Base-by-base conservation (phyloP, 2,797 vertebrate species). In the Uromys caudimaculatus region DNA sequence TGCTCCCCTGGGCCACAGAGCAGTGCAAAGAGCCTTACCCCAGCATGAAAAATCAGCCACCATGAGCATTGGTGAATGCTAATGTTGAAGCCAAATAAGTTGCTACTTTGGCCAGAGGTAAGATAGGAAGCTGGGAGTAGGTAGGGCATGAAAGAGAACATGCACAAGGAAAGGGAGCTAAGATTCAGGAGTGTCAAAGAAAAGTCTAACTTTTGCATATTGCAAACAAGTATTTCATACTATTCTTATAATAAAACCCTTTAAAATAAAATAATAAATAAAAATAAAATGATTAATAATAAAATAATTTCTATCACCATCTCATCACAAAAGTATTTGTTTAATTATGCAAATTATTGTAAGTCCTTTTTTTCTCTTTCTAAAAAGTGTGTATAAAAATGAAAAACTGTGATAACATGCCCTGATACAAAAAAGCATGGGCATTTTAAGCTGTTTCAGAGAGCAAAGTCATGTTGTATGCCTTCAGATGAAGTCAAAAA, bases 381-480 rank as follows among this genome's bases (percentile, higher is more conserved):
- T 52, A 78, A 73, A 95, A 90, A 67, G 44, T 41, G 35, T 82
- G 13, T 84, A 21, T 64, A 69, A 96, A 95, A 75, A 52, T 41
- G 44, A 88, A 88, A 92, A 92, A 77, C 14, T 93, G 44, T 16
- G 73, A 56, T 21, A 5, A 5, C 54, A 90, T 4, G 9, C 78
- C 13, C 21, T 79, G 24, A 47, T 92, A 58, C 52, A 67, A 71
- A 89, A 89, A 77, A 90, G 1, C 75, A 86, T 23, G 16, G 11
- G 13, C 54, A 38, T 90, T 91, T 69, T 44, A 50, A 94, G 71
- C 12, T 52, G 50, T 76, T 47, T 14, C 50, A 13, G 54, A 84
- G 12, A 71, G 44, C 9, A 47, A 87, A 92, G 64, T 62, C 27
- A 32, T 56, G 77, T 35, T 69, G 10, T 44, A 10, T 64, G 56